A percentile compares a stretch with the other conserved stretches of the same genome.
These are phyloP conservation scores for Cephalotes varians DNA, from an alignment of 2,888 invertebrate species.

Conservation along the genomic window DNA sequence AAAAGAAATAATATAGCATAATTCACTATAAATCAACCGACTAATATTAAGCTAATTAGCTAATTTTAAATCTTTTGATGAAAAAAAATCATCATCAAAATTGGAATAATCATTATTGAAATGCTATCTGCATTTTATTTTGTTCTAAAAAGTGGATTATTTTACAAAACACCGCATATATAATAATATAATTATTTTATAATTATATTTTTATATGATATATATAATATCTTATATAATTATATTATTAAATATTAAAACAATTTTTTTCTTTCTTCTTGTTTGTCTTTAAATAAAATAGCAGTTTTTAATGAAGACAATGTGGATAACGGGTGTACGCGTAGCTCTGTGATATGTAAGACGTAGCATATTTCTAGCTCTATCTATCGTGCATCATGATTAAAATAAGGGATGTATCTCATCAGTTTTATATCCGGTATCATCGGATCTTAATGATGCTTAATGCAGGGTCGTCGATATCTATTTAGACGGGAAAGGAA, in stretches of 20 bases:
- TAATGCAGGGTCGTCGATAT: conserved; percentile 57
- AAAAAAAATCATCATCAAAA: background rate
- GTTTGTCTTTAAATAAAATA: background rate
- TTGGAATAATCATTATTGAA: background rate
- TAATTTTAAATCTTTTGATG: background rate
- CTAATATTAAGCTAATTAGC: background rate
- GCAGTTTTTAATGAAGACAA: conserved; percentile 43
- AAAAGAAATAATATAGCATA: background rate
- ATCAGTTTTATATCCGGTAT: conserved; percentile 81
- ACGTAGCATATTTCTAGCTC: conserved; percentile 84
- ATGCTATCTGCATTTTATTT: background rate
- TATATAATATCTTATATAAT: background rate
- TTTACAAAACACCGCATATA: background rate
- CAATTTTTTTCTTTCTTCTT: background rate
- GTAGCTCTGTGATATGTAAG: conserved; percentile 87
- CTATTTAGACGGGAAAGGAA: conserved; percentile 58
- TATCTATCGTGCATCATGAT: conserved; percentile 82
- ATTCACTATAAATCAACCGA: background rate
- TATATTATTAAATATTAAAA: background rate
- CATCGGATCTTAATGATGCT: conserved; percentile 79
- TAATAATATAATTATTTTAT: background rate
- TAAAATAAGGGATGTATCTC: conserved; percentile 80
- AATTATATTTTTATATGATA: background rate
- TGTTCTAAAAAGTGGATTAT: background rate
- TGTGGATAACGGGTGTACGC: conserved; percentile 83